Evolutionary conservation across 2,113 vertebrate genomes (phyloP).

Genomic region (Columba livia): DNA sequence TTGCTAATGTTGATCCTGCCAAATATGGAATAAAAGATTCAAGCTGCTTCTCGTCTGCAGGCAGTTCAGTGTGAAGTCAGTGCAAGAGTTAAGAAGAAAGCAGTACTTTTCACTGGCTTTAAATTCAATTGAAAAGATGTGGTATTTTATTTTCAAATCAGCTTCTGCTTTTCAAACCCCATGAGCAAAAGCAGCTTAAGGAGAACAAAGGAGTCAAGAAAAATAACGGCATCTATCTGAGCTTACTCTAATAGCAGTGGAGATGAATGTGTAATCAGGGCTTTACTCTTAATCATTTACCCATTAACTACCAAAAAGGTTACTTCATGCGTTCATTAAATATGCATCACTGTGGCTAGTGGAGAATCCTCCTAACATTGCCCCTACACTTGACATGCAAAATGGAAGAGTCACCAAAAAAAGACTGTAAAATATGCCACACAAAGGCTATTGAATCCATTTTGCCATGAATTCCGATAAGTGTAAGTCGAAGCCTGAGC

Average conservation of each 20-base stretch:
- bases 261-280: slow-evolving; percentile 13
- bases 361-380: not conserved
- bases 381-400: not conserved
- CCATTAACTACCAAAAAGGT: not conserved
- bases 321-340: not conserved
- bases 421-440: not conserved
- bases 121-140: not conserved
- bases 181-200: not conserved
- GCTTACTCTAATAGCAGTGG: not conserved
- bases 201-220: not conserved
- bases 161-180: slow-evolving; percentile 16
- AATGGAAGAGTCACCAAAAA: not conserved
- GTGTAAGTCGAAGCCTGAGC: not conserved
- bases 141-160: not conserved
- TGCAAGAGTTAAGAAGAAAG: not conserved
- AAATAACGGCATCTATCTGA: not conserved
- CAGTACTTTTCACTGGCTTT: not conserved
- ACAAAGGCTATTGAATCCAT: not conserved
- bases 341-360: not conserved
- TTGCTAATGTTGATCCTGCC: not conserved
- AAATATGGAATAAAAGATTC: not conserved
- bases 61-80: not conserved
- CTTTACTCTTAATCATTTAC: slow-evolving; percentile 71
- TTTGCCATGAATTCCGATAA: not conserved
- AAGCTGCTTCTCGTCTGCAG: not conserved